A percentile compares a stretch with the other conserved stretches of the same genome.
These are phyloP conservation scores for Rhimphoctona megacephalus DNA, from an alignment of 2,888 invertebrate species.

Conservation along the genomic window DNA sequence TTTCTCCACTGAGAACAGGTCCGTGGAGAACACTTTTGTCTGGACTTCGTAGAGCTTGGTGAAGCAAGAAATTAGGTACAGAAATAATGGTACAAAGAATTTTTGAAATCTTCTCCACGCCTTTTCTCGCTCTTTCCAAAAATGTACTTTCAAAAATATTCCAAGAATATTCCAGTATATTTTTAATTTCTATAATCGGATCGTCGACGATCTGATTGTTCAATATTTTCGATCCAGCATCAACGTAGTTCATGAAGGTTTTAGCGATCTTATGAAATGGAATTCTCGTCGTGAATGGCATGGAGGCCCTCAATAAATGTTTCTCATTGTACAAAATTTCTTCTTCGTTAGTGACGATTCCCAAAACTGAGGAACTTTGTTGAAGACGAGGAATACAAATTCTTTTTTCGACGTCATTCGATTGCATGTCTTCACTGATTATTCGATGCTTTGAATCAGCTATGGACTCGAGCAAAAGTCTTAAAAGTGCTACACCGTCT, in stretches of 20 bases:
- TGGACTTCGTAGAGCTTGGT: conserved; percentile 77
- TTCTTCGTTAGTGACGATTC: conserved; percentile 40
- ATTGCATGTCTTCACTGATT: background rate
- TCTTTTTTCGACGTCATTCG: background rate
- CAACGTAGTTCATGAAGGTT: conserved; percentile 39
- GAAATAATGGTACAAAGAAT: conserved; percentile 60
- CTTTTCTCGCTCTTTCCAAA: conserved; percentile 28
- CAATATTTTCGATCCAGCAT: conserved; percentile 38
- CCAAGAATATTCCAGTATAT: conserved; percentile 18
- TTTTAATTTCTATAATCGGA: conserved; percentile 33
- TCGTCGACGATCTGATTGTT: conserved; percentile 33
- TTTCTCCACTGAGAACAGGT: conserved; percentile 84
- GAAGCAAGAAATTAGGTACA: conserved; percentile 75
- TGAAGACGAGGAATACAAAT: conserved; percentile 55
- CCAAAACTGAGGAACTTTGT: conserved; percentile 45
- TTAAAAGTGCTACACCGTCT: conserved; percentile 86
- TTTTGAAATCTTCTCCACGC: conserved; percentile 15
- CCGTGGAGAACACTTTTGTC: conserved; percentile 85
- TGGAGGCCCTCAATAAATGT: conserved; percentile 70
- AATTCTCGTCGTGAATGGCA: conserved; percentile 73
- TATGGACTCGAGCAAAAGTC: conserved; percentile 85
- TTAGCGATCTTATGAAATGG: conserved; percentile 10
- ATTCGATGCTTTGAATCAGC: conserved; percentile 80
- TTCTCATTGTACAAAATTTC: conserved; percentile 65
- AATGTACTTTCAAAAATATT: background rate